These are phyloP conservation scores for Lamprologus lemairii DNA, from an alignment of 2,113 vertebrate genomes.

Conservation along the genomic window DNA sequence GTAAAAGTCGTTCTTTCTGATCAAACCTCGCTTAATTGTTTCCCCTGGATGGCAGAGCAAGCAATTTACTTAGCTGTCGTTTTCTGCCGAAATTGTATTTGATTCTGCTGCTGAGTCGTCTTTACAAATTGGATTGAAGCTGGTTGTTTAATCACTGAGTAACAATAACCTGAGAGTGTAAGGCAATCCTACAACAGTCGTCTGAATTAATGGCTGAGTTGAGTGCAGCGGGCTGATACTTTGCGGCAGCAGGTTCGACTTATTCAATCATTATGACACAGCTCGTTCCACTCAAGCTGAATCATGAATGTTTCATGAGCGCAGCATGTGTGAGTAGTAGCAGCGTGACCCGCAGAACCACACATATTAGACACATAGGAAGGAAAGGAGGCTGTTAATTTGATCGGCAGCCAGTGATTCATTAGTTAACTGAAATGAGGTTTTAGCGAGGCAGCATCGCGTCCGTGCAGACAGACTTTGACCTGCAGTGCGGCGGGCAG, in stretches of 20 bases:
- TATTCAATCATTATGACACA: constrained; percentile 49
- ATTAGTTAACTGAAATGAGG: neutral
- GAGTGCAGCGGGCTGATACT: constrained; percentile 9
- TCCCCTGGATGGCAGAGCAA: neutral
- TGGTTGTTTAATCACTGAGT: constrained; percentile 38
- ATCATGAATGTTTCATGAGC: constrained; percentile 60
- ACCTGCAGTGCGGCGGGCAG: constrained; percentile 7
- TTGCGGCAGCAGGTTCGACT: constrained; percentile 25
- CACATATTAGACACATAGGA: neutral
- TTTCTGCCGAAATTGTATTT: neutral
- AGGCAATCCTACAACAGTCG: constrained; percentile 8
- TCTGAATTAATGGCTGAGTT: constrained; percentile 14
- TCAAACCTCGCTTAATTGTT: constrained; percentile 25
- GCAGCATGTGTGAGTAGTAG: constrained; percentile 3
- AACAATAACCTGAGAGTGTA: constrained; percentile 8
- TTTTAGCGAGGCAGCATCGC: neutral
- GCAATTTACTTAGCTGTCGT: neutral
- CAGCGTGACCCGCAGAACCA: constrained; percentile 7
- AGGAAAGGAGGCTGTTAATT: neutral
- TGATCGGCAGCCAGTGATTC: neutral
- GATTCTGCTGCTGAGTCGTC: neutral
- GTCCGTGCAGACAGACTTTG: neutral
- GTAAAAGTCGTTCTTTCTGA: constrained; percentile 6
- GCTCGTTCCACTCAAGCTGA: constrained; percentile 23
- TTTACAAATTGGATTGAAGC: neutral